Evolutionary conservation across 2,888 invertebrate species (phyloP).

Genomic region (Nomada hirtipes): DNA sequence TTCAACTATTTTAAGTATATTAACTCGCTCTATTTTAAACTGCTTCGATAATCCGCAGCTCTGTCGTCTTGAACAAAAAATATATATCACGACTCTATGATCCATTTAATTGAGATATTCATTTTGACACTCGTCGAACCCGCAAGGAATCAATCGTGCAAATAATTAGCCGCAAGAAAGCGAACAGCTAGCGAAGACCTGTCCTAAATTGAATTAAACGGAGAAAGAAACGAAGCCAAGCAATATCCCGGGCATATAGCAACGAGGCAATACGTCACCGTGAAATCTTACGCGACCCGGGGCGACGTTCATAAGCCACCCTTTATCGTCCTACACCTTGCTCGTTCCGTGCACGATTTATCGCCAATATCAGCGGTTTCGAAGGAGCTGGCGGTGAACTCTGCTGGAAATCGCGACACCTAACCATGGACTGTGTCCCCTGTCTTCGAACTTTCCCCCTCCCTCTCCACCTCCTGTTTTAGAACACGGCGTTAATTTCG

Average conservation of each 20-base stretch:
- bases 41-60: too few relatives aligned
- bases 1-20: too few relatives aligned
- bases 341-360: constrained; percentile 54
- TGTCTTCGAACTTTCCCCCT: background rate
- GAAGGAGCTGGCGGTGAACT: constrained; percentile 25
- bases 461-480: background rate
- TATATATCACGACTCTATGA: too few relatives aligned
- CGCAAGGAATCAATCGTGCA: too few relatives aligned
- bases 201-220: background rate
- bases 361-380: constrained; percentile 58
- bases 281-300: constrained; percentile 40
- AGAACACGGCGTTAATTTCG: constrained; percentile 76
- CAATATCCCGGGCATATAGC: constrained; percentile 67
- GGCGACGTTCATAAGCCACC: constrained; percentile 55
- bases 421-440: background rate
- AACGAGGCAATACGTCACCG: constrained; percentile 36
- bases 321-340: constrained; percentile 57
- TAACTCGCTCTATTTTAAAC: too few relatives aligned
- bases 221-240: constrained; percentile 13
- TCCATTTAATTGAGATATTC: too few relatives aligned
- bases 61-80: too few relatives aligned
- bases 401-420: constrained; percentile 39
- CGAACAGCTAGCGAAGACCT: too few relatives aligned
- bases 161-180: too few relatives aligned
- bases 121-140: too few relatives aligned